Evolutionary conservation across 2,888 invertebrate genomes (phyloP).

Genomic region (Seira musarum): DNA sequence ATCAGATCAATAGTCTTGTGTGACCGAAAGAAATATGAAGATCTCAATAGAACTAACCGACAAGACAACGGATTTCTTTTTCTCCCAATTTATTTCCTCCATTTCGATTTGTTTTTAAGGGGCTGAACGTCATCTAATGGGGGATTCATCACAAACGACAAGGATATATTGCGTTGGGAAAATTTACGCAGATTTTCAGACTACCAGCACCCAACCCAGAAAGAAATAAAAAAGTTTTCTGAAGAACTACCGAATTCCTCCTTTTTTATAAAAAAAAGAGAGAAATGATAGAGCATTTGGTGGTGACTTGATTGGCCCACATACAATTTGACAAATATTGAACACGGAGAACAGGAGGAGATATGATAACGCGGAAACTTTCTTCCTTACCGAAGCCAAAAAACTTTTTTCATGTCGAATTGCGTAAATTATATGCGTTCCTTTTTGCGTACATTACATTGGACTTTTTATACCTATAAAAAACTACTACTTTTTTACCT

Average conservation of each 20-base stretch:
- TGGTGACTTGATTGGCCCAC: constrained; percentile 22
- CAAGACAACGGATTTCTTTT: constrained; percentile 18
- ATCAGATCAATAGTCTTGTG: not conserved
- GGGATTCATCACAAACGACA: constrained; percentile 26
- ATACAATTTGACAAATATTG: constrained; percentile 41
- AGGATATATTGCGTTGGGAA: constrained; percentile 17
- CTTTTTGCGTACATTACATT: not conserved
- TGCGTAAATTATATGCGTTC: constrained; percentile 56
- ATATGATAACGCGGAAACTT: constrained; percentile 47
- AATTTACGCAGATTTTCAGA: constrained; percentile 19
- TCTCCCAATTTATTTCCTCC: constrained; percentile 7
- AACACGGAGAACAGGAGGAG: not conserved
- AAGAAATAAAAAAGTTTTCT: not conserved
- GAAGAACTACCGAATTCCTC: not conserved
- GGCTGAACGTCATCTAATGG: constrained; percentile 26
- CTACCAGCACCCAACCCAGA: not conserved
- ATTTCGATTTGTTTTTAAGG: not conserved
- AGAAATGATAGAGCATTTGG: constrained; percentile 39
- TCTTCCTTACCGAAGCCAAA: constrained; percentile 47
- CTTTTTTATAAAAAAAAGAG: not conserved
- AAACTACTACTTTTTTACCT: not conserved
- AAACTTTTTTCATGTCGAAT: constrained; percentile 38
- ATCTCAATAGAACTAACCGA: not conserved
- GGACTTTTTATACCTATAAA: constrained; percentile 12
- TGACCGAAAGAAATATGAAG: constrained; percentile 5